Percentiles rank a stretch among this genome's conserved stretches.
These are phyloP conservation scores for Dendrocopos noguchii DNA, from an alignment of 2,113 vertebrate genomes.

Conservation along the genomic window DNA sequence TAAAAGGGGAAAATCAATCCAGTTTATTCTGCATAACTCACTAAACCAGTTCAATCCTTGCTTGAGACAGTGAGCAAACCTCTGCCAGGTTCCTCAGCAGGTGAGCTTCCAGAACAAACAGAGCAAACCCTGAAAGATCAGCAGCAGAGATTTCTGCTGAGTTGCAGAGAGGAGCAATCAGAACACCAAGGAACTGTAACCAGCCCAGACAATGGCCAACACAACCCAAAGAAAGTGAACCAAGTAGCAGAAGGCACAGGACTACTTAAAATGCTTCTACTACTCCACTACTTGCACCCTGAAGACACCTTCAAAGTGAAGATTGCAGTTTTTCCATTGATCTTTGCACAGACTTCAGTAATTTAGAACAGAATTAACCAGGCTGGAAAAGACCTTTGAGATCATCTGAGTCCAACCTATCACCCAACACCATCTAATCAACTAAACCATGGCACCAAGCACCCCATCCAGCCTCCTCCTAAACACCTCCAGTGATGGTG, in stretches of 20 bases:
- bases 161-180: background rate
- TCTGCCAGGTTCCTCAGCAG: background rate
- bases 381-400: too few species aligned
- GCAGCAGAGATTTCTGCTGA: background rate
- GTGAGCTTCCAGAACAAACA: background rate
- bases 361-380: background rate
- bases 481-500: too few species aligned
- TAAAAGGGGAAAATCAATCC: conserved; percentile 10
- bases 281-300: background rate
- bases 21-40: background rate
- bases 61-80: background rate
- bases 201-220: background rate
- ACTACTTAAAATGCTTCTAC: background rate
- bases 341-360: background rate
- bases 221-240: background rate
- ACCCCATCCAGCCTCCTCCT: too few species aligned
- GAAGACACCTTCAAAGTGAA: background rate
- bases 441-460: too few species aligned
- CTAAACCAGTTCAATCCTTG: conserved; percentile 2
- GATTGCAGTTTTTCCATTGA: background rate
- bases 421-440: too few species aligned
- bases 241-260: background rate
- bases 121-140: background rate
- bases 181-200: background rate
- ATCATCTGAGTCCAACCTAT: too few species aligned